phyloP scores from a whole-genome alignment of 2,888 invertebrate genomes.

The Xanthia icteritia region DNA sequence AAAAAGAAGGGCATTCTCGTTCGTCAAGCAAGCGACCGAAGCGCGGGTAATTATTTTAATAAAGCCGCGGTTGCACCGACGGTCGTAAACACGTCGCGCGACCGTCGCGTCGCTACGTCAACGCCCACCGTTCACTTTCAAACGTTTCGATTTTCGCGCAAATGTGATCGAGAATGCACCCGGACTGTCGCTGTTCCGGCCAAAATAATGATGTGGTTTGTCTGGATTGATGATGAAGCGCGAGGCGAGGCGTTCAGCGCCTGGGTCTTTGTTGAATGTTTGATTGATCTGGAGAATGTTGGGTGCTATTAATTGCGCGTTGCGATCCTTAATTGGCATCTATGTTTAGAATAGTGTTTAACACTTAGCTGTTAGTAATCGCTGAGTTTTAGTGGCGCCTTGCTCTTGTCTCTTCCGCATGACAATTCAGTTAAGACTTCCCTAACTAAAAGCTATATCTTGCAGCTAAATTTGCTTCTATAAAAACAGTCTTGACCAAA shows the following conservation, averaged over 20 bases:
- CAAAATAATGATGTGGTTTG: constrained; percentile 56
- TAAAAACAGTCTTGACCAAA: constrained; percentile 43
- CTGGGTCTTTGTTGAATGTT: constrained; percentile 50
- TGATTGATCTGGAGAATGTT: constrained; percentile 54
- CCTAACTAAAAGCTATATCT: constrained; percentile 23
- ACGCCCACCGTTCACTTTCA: constrained; percentile 74
- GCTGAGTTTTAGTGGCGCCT: constrained; percentile 17
- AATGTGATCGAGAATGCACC: constrained; percentile 67
- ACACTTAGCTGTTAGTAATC: constrained; percentile 36
- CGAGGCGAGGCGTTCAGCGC: constrained; percentile 40
- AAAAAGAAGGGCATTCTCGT: constrained; percentile 72
- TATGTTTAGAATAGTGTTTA: constrained; percentile 51
- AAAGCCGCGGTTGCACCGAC: constrained; percentile 73
- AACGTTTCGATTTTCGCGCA: constrained; percentile 76
- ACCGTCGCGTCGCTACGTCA: constrained; percentile 70
- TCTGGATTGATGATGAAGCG: constrained; percentile 54
- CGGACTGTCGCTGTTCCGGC: constrained; percentile 36
- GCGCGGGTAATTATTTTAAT: constrained; percentile 81
- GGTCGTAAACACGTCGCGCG: constrained; percentile 77
- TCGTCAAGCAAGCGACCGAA: constrained; percentile 72
- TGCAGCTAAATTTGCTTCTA: constrained; percentile 16
- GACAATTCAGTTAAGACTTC: constrained; percentile 13
- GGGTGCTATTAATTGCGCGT: constrained; percentile 33
- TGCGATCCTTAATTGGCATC: constrained; percentile 49
- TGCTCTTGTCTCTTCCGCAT: constrained; percentile 33